Evolutionary conservation across 2,797 vertebrate genomes (phyloP).

Genomic region (Hyperoplus lanceolatus): DNA sequence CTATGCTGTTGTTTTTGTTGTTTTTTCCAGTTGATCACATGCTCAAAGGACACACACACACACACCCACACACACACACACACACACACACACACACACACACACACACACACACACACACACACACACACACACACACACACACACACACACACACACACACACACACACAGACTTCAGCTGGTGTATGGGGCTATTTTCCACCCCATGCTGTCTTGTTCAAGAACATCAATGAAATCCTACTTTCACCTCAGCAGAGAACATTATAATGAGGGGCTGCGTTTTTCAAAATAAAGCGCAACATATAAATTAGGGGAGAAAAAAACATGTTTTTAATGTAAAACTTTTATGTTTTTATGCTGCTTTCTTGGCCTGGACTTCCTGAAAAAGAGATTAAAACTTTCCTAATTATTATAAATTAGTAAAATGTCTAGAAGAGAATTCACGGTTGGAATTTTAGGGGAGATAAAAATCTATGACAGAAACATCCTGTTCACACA

Average conservation of each 20-base stretch:
- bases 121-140: background rate
- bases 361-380: no score
- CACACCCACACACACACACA: background rate
- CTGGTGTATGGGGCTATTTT: slow-evolving; percentile 25
- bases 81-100: background rate
- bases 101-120: background rate
- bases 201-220: slow-evolving; percentile 10
- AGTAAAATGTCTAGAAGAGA: background rate
- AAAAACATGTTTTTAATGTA: background rate
- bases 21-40: background rate
- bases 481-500: background rate
- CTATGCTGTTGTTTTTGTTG: background rate
- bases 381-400: no score
- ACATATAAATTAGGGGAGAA: background rate
- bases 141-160: background rate
- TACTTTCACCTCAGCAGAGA: background rate
- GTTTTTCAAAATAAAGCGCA: background rate
- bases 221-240: background rate
- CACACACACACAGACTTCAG: background rate
- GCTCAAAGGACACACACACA: background rate
- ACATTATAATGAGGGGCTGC: background rate
- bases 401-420: no score
- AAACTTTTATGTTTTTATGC: no score
- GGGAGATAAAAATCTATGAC: background rate
- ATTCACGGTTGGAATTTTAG: background rate